These are phyloP conservation scores for Pissodes strobi DNA, from an alignment of 1,140 invertebrate genomes.

Conservation along the genomic window DNA sequence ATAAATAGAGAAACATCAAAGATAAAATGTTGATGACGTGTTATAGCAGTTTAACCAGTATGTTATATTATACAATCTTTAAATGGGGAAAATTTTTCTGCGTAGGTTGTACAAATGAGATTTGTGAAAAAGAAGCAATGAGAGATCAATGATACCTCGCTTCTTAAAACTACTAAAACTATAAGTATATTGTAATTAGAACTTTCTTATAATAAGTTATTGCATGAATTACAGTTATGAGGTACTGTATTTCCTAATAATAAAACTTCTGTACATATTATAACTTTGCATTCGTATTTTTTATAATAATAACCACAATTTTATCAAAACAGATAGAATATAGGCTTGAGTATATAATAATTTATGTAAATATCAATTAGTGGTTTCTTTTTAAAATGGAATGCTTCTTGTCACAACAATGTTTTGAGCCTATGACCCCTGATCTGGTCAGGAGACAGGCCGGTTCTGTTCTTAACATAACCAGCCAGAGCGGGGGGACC, in stretches of 20 bases:
- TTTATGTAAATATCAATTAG: constrained; percentile 53
- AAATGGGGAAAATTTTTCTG: no score
- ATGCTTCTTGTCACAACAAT: constrained; percentile 58
- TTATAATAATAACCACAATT: constrained; percentile 57
- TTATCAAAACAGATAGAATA: constrained; percentile 58
- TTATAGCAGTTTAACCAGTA: no score
- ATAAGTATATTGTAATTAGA: constrained; percentile 56
- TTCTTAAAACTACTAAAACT: constrained; percentile 56
- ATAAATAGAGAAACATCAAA: no score
- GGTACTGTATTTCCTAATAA: constrained; percentile 58
- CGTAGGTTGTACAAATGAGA: constrained; percentile 4
- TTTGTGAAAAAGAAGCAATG: constrained; percentile 30
- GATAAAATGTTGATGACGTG: no score
- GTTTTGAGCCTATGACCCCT: constrained; percentile 56
- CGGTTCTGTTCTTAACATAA: constrained; percentile 41
- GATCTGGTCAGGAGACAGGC: constrained; percentile 37
- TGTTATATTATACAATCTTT: no score
- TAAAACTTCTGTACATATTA: constrained; percentile 58
- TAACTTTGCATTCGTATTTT: constrained; percentile 55
- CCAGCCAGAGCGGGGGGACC: constrained; percentile 39
- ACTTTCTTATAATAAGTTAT: constrained; percentile 59
- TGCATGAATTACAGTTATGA: constrained; percentile 59
- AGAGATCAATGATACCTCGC: constrained; percentile 53
- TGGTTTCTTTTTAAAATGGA: constrained; percentile 55
- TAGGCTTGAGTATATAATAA: constrained; percentile 55